phyloP scores from a whole-genome alignment of 2,113 vertebrate genomes.

The Corythaeola cristata region DNA sequence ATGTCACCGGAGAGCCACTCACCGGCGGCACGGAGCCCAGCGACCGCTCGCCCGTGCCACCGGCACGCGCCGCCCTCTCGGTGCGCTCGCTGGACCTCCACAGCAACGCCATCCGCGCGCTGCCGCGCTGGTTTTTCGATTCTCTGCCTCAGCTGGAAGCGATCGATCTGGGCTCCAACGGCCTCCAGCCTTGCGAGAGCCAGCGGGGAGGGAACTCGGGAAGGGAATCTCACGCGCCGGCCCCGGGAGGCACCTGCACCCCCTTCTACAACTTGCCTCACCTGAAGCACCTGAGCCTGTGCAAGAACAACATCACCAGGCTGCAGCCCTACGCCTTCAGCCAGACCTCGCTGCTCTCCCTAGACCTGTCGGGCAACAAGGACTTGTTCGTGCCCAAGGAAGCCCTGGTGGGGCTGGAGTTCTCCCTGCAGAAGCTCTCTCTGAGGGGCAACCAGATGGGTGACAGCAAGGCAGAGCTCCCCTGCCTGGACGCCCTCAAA shows the following conservation, averaged over 20 bases:
- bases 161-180: constrained; percentile 75
- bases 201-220: background rate
- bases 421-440: constrained; percentile 74
- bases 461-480: constrained; percentile 39
- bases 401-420: constrained; percentile 65
- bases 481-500: constrained; percentile 69
- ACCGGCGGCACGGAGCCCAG: rapidly evolving
- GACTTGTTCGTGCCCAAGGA: constrained; percentile 48
- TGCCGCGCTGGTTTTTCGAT: constrained; percentile 73
- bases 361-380: constrained; percentile 77
- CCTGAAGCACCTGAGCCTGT: constrained; percentile 76
- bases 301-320: constrained; percentile 68
- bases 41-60: rapidly evolving
- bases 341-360: constrained; percentile 65
- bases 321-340: constrained; percentile 68
- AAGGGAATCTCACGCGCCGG: background rate
- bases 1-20: background rate
- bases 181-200: constrained; percentile 67
- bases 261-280: constrained; percentile 59
- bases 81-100: constrained; percentile 74
- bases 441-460: constrained; percentile 74
- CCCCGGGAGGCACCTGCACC: constrained; percentile 50
- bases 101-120: constrained; percentile 60
- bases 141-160: constrained; percentile 73
- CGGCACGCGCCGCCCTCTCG: background rate